Evolutionary conservation across 2,888 invertebrate species (phyloP), one percentile per base, ranked within the genome.

Genomic region (Pyrocoelia pectoralis): DNA sequence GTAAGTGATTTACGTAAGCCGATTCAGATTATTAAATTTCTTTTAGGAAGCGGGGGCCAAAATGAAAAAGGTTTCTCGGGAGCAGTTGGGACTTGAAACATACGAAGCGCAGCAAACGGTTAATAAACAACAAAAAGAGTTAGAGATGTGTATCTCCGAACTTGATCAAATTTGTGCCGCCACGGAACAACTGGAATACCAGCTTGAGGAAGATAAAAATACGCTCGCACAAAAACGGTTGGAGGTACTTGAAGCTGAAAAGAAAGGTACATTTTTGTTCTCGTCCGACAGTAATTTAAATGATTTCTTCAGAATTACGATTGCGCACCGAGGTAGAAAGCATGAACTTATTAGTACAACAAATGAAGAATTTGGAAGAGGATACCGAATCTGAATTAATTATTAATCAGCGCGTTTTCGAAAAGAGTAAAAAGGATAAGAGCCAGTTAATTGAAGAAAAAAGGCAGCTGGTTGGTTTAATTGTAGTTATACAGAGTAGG

Each of bases 81-180:
- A 89, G 71, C 75, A 82, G 0, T 82, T 88, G 33, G 88, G 88
- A 18, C 76, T 84, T 0, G 83, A 82, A 63, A 83, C 88, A 29
- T 89, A 89, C 70, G 86, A 87, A 70, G 83, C 85, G 13, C 87
- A 89, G 43, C 87, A 88, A 74, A 83, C 88, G 75, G 85, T 88
- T 65, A 73, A 82, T 56, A 76, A 83, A 38, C 86, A 86, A 72
- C 82, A 84, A 78, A 79, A 79, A 15, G 74, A 83, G 1, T 83
- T 90, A 64, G 85, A 85, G 66, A 85, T 86, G 56, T 86, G 86
- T 66, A 84, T 87, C 66, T 77, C 75, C 0, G 83, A 85, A 10
- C 72, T 89, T 46, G 78, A 83, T 0, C 84, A 84, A 57, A 77
- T 85, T 2, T 80, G 82, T 1, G 78, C 82, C 4, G 84, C 86